Conservation (phyloP, 2,113 vertebrate genomes). For the Tor tambroides region DNA sequence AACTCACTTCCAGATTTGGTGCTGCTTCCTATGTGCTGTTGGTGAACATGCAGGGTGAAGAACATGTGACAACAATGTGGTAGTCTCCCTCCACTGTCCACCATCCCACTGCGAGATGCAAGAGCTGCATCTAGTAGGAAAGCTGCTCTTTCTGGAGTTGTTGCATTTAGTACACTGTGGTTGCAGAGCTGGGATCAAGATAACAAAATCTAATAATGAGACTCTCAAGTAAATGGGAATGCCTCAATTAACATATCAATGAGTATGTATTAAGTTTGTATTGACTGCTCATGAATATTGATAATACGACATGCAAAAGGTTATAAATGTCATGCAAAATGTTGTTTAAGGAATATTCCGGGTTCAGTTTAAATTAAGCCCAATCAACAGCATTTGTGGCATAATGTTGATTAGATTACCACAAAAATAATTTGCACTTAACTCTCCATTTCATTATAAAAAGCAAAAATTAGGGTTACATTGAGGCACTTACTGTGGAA, state of each 20-base stretch:
- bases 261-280: slow-evolving; percentile 23
- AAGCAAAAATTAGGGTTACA: background rate
- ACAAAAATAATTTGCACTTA: background rate
- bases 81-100: slow-evolving; percentile 77
- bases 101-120: slow-evolving; percentile 80
- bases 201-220: slow-evolving; percentile 27
- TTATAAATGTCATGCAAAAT: background rate
- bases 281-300: slow-evolving; percentile 41
- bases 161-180: slow-evolving; percentile 90
- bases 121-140: slow-evolving; percentile 92
- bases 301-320: slow-evolving; percentile 1
- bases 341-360: background rate
- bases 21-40: slow-evolving; percentile 91
- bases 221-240: slow-evolving; percentile 27
- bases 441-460: background rate
- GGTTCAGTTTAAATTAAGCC: background rate
- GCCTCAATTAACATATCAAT: slow-evolving; percentile 44
- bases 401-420: background rate
- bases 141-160: slow-evolving; percentile 90
- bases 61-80: slow-evolving; percentile 94
- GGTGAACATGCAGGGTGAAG: slow-evolving; percentile 94
- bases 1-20: slow-evolving; percentile 89
- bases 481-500: no score
- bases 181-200: slow-evolving; percentile 83
- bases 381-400: background rate